phyloP scores from a whole-genome alignment of 1,140 invertebrate species.

The Cherax destructor region DNA sequence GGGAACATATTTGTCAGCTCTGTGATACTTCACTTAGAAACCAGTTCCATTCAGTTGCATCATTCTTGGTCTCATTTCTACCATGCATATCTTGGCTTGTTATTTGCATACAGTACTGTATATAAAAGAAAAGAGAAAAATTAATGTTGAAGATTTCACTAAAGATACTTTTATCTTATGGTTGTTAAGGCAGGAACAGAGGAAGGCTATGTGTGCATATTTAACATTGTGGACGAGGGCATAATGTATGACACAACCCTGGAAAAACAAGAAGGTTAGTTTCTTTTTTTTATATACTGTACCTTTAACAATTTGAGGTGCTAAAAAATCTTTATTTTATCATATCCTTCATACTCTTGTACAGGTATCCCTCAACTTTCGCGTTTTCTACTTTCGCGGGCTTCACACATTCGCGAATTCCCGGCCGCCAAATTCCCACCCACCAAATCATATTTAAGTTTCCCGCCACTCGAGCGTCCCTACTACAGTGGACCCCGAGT shows the following conservation, averaged over 20 bases:
- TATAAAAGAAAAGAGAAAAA: not conserved
- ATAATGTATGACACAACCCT: slow-evolving; percentile 43
- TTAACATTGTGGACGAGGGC: slow-evolving; percentile 22
- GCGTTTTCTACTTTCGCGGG: too few species aligned
- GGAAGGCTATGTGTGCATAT: slow-evolving; percentile 57
- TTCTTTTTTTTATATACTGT: not conserved
- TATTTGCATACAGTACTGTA: not conserved
- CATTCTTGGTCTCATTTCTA: not conserved
- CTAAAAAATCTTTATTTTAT: too few species aligned
- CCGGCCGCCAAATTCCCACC: too few species aligned
- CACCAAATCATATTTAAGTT: too few species aligned
- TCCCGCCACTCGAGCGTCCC: too few species aligned
- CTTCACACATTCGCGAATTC: too few species aligned
- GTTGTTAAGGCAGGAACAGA: slow-evolving; percentile 51
- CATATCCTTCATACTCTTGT: too few species aligned
- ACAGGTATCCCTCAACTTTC: not conserved
- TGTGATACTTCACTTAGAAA: too few species aligned
- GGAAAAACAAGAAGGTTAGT: slow-evolving; percentile 61
- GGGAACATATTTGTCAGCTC: too few species aligned
- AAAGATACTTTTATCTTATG: not conserved
- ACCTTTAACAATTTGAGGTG: not conserved
- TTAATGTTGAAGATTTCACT: not conserved
- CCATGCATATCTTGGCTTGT: not conserved
- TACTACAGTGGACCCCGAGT: too few species aligned
- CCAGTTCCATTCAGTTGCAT: not conserved